A percentile compares a stretch with the other conserved stretches of the same genome.
Evolutionary conservation across 2,888 invertebrate genomes (phyloP).

Genomic region (Parelbella ahira): DNA sequence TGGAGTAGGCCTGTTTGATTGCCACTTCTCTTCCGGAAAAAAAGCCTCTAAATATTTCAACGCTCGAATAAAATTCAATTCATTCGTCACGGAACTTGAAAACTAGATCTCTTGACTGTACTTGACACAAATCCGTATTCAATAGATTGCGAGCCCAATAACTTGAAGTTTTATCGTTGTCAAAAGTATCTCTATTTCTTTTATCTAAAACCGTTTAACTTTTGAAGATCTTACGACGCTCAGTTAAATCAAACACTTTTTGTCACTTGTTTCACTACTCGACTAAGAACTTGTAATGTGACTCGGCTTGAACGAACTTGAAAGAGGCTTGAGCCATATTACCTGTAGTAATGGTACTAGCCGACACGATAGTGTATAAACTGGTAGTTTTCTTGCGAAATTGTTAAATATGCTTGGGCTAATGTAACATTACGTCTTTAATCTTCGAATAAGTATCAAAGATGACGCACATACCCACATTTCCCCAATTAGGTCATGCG

Average conservation of each 20-base stretch:
- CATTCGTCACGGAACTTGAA: background rate
- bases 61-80: background rate
- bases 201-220: background rate
- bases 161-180: background rate
- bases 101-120: background rate
- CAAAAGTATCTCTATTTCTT: slow-evolving; percentile 16
- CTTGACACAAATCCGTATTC: background rate
- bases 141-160: background rate
- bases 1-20: background rate
- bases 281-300: slow-evolving; percentile 31
- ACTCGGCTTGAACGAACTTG: slow-evolving; percentile 27
- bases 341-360: slow-evolving; percentile 35
- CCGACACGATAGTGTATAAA: no score
- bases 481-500: no score
- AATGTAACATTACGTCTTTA: no score
- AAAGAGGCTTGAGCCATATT: slow-evolving; percentile 39
- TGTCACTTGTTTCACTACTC: slow-evolving; percentile 27
- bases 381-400: no score
- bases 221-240: background rate
- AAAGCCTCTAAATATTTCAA: slow-evolving; percentile 1
- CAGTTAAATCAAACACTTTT: background rate
- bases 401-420: no score
- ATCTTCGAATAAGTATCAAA: no score
- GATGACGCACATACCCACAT: no score
- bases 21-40: background rate